Conservation (phyloP, 1,140 invertebrate species). For the Eufriesea mexicana region DNA sequence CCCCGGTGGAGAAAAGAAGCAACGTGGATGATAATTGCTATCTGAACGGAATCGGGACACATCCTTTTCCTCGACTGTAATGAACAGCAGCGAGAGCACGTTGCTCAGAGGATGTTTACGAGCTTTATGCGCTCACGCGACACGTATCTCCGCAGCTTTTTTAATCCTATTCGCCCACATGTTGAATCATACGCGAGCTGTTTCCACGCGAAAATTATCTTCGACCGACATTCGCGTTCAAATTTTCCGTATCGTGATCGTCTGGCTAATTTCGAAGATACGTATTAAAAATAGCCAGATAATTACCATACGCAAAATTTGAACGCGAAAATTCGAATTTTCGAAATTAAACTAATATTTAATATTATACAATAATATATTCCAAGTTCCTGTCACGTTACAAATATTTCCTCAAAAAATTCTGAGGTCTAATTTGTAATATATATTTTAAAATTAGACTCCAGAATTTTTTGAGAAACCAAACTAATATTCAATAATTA, state of each 20-base stretch:
- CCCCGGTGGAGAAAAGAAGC: not conserved
- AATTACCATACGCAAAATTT: too few relatives aligned
- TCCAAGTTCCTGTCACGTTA: too few relatives aligned
- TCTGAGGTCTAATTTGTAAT: too few relatives aligned
- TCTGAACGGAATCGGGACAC: slow-evolving; percentile 34
- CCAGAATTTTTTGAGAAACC: too few relatives aligned
- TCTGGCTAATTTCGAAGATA: too few relatives aligned
- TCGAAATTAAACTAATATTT: too few relatives aligned
- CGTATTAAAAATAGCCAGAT: too few relatives aligned
- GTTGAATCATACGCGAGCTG: slow-evolving; percentile 7
- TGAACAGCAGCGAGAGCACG: not conserved
- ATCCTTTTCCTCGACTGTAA: slow-evolving; percentile 36
- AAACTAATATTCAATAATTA: too few relatives aligned
- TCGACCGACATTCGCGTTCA: not conserved
- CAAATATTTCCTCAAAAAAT: too few relatives aligned
- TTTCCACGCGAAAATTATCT: slow-evolving; percentile 25
- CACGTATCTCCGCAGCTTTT: slow-evolving; percentile 43
- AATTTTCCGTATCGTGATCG: not conserved
- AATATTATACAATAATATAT: too few relatives aligned
- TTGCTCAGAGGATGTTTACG: slow-evolving; percentile 58
- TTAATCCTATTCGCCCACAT: slow-evolving; percentile 51
- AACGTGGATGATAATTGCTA: slow-evolving; percentile 26
- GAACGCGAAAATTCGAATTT: too few relatives aligned
- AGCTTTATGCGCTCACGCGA: slow-evolving; percentile 40
- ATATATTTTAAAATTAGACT: too few relatives aligned